These are phyloP conservation scores for Chouioia cunea DNA, from an alignment of 2,888 invertebrate species.

Conservation along the genomic window DNA sequence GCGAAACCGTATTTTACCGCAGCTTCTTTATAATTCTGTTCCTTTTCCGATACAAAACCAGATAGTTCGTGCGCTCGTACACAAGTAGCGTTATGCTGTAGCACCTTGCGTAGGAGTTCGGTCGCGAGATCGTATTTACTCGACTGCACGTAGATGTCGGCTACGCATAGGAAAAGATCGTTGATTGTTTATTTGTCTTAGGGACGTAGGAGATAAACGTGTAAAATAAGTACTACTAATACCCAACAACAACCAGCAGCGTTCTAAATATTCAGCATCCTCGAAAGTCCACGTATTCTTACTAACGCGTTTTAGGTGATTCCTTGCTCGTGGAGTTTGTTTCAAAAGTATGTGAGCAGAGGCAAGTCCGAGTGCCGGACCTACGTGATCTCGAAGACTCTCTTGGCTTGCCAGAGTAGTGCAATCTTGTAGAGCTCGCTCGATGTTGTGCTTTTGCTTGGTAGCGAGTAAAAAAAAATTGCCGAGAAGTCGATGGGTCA, in stretches of 20 bases:
- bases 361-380: conserved; percentile 87
- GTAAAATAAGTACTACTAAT: background rate
- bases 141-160: conserved; percentile 88
- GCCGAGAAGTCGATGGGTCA: conserved; percentile 79
- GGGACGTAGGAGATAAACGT: too few relatives aligned
- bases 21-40: conserved; percentile 89
- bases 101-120: conserved; percentile 82
- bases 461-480: conserved; percentile 88
- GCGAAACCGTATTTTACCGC: conserved; percentile 86
- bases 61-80: conserved; percentile 90
- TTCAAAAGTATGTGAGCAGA: conserved; percentile 89
- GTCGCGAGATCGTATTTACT: conserved; percentile 89
- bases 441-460: conserved; percentile 86
- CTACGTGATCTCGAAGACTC: conserved; percentile 82
- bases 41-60: conserved; percentile 91
- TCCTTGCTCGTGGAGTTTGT: conserved; percentile 91
- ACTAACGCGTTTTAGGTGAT: conserved; percentile 89
- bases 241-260: conserved; percentile 90
- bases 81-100: conserved; percentile 89
- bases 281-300: conserved; percentile 93
- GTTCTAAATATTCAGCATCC: conserved; percentile 95
- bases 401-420: conserved; percentile 81
- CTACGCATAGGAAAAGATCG: too few relatives aligned
- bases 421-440: conserved; percentile 85
- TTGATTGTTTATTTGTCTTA: too few relatives aligned